These are phyloP conservation scores for Calidris pugnax DNA, from an alignment of 2,113 vertebrate genomes.

Conservation along the genomic window DNA sequence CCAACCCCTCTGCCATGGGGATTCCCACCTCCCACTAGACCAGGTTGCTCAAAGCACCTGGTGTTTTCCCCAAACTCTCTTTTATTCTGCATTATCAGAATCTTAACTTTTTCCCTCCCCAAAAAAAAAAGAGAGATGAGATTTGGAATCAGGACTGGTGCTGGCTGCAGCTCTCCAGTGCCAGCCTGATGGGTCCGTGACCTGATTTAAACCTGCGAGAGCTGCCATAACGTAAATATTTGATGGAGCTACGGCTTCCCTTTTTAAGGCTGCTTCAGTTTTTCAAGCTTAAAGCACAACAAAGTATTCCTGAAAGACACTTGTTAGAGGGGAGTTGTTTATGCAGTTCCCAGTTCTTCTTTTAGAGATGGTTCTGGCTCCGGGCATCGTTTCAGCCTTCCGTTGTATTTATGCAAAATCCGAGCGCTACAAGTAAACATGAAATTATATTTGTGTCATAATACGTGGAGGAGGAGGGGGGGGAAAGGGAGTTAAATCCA, in stretches of 20 bases:
- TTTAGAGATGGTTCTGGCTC: neutral
- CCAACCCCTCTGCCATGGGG: too few relatives aligned
- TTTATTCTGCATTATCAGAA: neutral
- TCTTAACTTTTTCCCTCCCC: neutral
- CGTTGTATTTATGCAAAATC: neutral
- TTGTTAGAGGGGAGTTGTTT: neutral
- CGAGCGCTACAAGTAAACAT: fast-evolving
- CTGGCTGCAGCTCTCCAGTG: neutral
- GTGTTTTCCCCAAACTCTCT: neutral
- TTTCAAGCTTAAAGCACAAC: neutral
- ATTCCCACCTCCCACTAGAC: too few relatives aligned
- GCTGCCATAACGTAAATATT: neutral
- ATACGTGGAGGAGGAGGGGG: neutral
- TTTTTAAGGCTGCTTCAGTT: neutral
- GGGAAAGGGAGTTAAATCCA: neutral
- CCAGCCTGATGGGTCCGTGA: neutral
- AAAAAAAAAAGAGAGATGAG: neutral
- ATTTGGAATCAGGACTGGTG: neutral
- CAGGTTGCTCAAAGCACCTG: neutral
- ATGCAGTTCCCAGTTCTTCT: neutral
- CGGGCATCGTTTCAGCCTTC: fast-evolving
- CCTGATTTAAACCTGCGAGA: neutral
- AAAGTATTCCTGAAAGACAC: neutral
- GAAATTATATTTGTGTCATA: neutral
- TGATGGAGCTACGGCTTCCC: neutral